Evolutionary conservation across 2,888 invertebrate species (phyloP).

Genomic region (Stenodema calcarata): DNA sequence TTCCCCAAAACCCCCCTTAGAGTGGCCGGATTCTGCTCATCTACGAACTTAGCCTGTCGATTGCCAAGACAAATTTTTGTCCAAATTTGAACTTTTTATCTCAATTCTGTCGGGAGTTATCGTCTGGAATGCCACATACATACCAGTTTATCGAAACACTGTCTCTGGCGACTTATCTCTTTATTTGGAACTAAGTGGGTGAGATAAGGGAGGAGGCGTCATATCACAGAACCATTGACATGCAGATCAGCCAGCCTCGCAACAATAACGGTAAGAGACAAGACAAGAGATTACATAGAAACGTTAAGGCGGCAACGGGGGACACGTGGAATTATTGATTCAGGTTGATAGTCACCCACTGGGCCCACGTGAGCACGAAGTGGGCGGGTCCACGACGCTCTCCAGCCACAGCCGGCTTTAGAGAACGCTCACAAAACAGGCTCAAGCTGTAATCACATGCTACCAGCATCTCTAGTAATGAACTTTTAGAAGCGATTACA

Average conservation of each 20-base stretch:
- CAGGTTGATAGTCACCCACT: neutral
- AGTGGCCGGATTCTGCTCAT: no score
- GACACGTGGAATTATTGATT: conserved; percentile 25
- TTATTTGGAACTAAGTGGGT: no score
- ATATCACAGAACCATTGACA: neutral
- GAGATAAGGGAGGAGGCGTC: no score
- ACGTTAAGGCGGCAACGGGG: neutral
- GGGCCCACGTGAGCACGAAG: neutral
- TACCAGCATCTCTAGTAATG: neutral
- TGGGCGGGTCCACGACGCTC: neutral
- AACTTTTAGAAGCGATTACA: neutral
- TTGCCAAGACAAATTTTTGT: no score
- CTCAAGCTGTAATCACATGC: neutral
- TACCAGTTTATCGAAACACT: no score
- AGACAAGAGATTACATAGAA: neutral
- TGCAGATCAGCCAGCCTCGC: neutral
- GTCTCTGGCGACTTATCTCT: no score
- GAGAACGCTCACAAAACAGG: neutral
- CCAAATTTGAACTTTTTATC: no score
- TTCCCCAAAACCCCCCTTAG: no score
- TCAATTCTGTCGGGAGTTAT: no score
- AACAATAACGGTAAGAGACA: neutral
- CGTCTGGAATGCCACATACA: no score
- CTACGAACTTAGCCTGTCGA: no score
- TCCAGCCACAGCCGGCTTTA: neutral